Percentiles rank a stretch among this genome's conserved stretches.
These are phyloP conservation scores for Zonitis immaculata DNA, from an alignment of 2,888 invertebrate species.

Conservation along the genomic window DNA sequence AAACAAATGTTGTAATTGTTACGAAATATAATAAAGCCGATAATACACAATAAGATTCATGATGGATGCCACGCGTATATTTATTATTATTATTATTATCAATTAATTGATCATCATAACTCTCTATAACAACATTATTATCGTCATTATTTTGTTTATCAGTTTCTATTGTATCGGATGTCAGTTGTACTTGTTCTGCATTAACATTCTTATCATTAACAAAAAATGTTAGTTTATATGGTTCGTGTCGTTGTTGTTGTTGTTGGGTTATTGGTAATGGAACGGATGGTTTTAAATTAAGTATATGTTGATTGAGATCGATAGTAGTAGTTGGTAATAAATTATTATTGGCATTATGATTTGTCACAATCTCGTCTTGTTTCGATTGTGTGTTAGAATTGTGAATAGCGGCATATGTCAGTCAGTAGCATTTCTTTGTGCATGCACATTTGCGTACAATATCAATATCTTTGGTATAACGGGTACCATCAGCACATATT, in stretches of 20 bases:
- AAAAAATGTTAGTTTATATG: constrained; percentile 45
- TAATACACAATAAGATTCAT: constrained; percentile 45
- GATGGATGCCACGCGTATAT: constrained; percentile 28
- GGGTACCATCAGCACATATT: constrained; percentile 86
- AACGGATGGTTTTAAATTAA: constrained; percentile 32
- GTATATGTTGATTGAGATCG: constrained; percentile 32
- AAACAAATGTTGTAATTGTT: constrained; percentile 47
- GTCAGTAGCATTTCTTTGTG: constrained; percentile 83
- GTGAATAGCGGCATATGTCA: constrained; percentile 59
- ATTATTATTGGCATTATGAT: constrained; percentile 1
- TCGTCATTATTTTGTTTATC: constrained; percentile 29
- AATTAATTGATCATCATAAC: constrained; percentile 33
- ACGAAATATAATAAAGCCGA: constrained; percentile 48
- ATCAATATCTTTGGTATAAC: constrained; percentile 93
- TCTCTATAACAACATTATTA: constrained; percentile 43
- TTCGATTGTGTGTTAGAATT: constrained; percentile 43
- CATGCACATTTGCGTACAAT: constrained; percentile 96
- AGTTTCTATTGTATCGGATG: constrained; percentile 18
- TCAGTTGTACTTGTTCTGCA: constrained; percentile 30
- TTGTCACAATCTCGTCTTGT: constrained; percentile 12
- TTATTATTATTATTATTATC: constrained; percentile 19
- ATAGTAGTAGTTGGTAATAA: constrained; percentile 22
- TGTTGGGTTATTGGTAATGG: constrained; percentile 20
- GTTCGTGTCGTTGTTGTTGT: constrained; percentile 22
- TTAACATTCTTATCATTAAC: constrained; percentile 26